Percentiles rank a stretch among this genome's conserved stretches.
Evolutionary conservation across 2,888 invertebrate species (phyloP).

Genomic region (Xestia rhomboidea): DNA sequence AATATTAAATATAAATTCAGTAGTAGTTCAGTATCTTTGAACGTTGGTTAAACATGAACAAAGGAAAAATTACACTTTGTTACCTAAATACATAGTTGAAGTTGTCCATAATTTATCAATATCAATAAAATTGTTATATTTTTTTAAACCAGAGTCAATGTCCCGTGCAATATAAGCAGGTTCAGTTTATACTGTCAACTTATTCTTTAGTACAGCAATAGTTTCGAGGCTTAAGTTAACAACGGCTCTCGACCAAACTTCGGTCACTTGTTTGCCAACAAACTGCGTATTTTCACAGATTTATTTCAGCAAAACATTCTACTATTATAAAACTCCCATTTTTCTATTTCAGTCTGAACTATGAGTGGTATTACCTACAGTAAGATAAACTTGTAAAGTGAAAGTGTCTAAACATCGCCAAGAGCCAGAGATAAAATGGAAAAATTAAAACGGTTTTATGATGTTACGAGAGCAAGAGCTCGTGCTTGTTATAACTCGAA

Average conservation of each 20-base stretch:
- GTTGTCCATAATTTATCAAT: slow-evolving; percentile 3
- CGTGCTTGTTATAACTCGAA: slow-evolving; percentile 22
- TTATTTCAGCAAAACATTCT: slow-evolving; percentile 57
- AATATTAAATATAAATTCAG: background rate
- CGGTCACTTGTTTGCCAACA: slow-evolving; percentile 52
- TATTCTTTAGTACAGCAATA: slow-evolving; percentile 46
- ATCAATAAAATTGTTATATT: background rate
- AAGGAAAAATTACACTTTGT: background rate
- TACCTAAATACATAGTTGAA: background rate
- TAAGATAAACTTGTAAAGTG: slow-evolving; percentile 34
- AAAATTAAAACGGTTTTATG: slow-evolving; percentile 52
- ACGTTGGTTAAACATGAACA: background rate
- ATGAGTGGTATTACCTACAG: slow-evolving; percentile 25
- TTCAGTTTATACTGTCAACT: slow-evolving; percentile 38
- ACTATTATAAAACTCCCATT: slow-evolving; percentile 40
- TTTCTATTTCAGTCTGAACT: slow-evolving; percentile 27
- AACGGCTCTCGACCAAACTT: slow-evolving; percentile 49
- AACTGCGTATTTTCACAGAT: slow-evolving; percentile 41
- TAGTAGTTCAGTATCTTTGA: background rate
- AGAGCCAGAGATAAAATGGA: slow-evolving; percentile 33
- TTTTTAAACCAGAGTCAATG: slow-evolving; percentile 13
- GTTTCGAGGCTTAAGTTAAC: slow-evolving; percentile 53
- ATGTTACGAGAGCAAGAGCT: slow-evolving; percentile 27
- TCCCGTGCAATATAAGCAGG: background rate
- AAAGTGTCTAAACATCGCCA: slow-evolving; percentile 33